Conservation (phyloP, 1,140 invertebrate genomes). For the Caenorhabditis tropicalis region DNA sequence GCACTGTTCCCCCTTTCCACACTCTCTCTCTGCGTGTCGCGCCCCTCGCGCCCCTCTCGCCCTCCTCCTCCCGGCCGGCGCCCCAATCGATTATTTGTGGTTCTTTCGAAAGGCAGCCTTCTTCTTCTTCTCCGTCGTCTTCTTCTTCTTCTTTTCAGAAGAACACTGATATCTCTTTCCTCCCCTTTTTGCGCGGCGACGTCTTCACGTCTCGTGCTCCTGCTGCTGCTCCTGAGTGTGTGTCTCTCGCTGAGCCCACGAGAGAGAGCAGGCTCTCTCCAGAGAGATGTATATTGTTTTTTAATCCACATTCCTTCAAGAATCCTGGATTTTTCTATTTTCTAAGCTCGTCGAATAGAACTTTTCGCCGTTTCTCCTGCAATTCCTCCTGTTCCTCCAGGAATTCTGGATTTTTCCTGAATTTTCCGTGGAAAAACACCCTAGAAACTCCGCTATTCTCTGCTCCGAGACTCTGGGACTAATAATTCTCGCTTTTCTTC, state of each 20-base stretch:
- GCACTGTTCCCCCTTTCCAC: not conserved
- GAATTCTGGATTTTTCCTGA: no score
- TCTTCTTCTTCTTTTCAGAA: not conserved
- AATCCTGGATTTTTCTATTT: not conserved
- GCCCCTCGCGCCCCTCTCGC: not conserved
- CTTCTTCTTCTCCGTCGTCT: not conserved
- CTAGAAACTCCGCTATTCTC: no score
- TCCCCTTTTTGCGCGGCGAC: constrained; percentile 34
- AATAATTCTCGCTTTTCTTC: no score
- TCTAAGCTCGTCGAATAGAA: not conserved
- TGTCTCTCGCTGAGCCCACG: not conserved
- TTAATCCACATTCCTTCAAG: not conserved
- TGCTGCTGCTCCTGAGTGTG: constrained; percentile 4
- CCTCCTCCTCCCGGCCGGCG: constrained; percentile 13
- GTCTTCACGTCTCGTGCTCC: constrained; percentile 33
- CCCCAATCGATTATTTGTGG: constrained; percentile 30
- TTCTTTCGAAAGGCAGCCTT: not conserved
- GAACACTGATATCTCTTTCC: constrained; percentile 35
- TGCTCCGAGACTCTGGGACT: no score
- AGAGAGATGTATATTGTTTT: constrained; percentile 29
- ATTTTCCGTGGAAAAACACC: no score
- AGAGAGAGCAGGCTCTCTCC: not conserved
- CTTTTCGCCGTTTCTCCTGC: not conserved
- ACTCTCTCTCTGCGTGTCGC: not conserved
- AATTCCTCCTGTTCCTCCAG: not conserved